These are phyloP conservation scores for Drosophila murphyi DNA, from an alignment of 1,140 invertebrate species.

Conservation along the genomic window DNA sequence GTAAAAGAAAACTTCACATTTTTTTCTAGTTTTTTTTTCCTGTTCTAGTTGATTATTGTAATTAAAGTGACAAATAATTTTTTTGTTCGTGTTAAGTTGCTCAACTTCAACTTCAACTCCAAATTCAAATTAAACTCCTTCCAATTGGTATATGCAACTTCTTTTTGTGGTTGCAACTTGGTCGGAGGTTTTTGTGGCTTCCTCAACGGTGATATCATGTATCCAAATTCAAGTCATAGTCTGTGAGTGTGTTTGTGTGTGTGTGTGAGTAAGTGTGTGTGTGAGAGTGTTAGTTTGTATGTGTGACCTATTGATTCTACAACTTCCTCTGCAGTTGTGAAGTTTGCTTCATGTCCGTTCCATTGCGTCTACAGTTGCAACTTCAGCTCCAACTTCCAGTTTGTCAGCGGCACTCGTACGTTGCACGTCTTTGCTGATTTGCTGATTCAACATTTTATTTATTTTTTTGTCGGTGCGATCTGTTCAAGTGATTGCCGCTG, in stretches of 20 bases:
- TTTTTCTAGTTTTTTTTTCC: constrained; percentile 19
- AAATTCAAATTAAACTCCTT: neutral
- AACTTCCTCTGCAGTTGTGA: constrained; percentile 56
- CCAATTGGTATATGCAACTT: constrained; percentile 30
- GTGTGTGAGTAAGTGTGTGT: constrained; percentile 18
- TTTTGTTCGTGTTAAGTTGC: constrained; percentile 21
- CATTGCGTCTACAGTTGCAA: constrained; percentile 24
- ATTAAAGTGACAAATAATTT: constrained; percentile 43
- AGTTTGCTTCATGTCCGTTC: constrained; percentile 35
- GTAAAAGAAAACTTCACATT: constrained; percentile 5
- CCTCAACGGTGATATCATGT: constrained; percentile 74
- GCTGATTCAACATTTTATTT: neutral
- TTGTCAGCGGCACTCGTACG: constrained; percentile 11
- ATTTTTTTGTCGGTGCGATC: constrained; percentile 16
- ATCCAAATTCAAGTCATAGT: constrained; percentile 33
- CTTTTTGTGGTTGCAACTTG: constrained; percentile 21
- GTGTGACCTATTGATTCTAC: constrained; percentile 73
- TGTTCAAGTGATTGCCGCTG: neutral
- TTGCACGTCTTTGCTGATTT: constrained; percentile 12
- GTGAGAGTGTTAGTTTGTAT: constrained; percentile 18
- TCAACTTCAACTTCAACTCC: constrained; percentile 1
- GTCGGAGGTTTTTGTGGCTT: constrained; percentile 65
- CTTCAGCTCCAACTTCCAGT: constrained; percentile 26
- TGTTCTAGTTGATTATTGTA: constrained; percentile 11
- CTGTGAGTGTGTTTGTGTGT: neutral